Percentiles rank a stretch among this genome's conserved stretches.
Evolutionary conservation across 2,888 invertebrate species (phyloP).

Genomic region (Eucera pruinosa): DNA sequence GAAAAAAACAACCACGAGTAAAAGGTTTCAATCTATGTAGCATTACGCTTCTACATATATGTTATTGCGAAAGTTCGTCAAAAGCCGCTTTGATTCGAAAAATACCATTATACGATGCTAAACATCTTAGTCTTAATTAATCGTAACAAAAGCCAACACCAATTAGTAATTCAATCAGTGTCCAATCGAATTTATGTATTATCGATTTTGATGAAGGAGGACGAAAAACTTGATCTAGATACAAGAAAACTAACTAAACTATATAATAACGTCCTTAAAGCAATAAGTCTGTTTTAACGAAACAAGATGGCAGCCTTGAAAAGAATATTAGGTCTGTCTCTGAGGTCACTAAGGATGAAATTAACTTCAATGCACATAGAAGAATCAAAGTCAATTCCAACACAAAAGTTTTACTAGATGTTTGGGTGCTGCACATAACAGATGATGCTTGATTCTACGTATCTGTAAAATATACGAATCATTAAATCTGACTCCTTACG

Average conservation of each 20-base stretch:
- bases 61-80: neutral
- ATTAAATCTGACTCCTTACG: too few relatives aligned
- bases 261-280: neutral
- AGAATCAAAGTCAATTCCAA: too few relatives aligned
- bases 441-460: too few relatives aligned
- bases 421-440: too few relatives aligned
- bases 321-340: too few relatives aligned
- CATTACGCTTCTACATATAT: too few relatives aligned
- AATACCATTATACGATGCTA: neutral
- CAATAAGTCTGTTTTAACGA: constrained; percentile 2
- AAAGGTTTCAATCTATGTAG: neutral
- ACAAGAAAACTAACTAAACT: neutral
- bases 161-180: constrained; percentile 16
- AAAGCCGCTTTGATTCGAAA: neutral
- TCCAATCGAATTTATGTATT: neutral
- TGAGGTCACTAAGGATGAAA: too few relatives aligned
- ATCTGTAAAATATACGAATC: too few relatives aligned
- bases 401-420: too few relatives aligned
- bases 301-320: too few relatives aligned
- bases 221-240: neutral
- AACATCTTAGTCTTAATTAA: neutral
- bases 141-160: constrained; percentile 3
- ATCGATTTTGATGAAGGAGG: neutral
- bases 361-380: too few relatives aligned
- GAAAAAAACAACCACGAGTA: constrained; percentile 2